phyloP scores from a whole-genome alignment of 2,113 vertebrate species.

The Andinoacara biseriatus region DNA sequence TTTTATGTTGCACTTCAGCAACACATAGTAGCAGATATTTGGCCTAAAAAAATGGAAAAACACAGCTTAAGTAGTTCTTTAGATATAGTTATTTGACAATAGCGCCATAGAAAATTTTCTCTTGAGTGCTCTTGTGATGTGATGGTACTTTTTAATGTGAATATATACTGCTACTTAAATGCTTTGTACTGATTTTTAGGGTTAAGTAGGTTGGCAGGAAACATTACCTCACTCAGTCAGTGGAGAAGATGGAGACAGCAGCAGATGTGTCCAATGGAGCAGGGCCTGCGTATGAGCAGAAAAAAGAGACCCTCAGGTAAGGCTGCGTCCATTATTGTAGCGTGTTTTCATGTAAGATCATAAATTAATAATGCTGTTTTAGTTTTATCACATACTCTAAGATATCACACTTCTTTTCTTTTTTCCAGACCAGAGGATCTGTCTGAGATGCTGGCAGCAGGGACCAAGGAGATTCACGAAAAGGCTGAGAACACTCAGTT shows the following conservation, averaged over 20 bases:
- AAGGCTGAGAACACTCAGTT: slow-evolving; percentile 93
- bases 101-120: neutral
- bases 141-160: neutral
- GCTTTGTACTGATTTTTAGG: neutral
- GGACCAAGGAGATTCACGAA: slow-evolving; percentile 93
- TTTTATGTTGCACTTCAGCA: too few relatives aligned
- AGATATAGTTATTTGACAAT: too few relatives aligned
- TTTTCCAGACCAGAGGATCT: slow-evolving; percentile 86
- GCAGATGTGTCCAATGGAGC: slow-evolving; percentile 58
- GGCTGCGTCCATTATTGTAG: neutral
- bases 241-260: slow-evolving; percentile 64
- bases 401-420: neutral
- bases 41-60: neutral
- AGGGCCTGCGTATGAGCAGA: slow-evolving; percentile 51
- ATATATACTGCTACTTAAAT: neutral
- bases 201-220: neutral
- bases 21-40: neutral
- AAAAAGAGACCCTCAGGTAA: slow-evolving; percentile 65
- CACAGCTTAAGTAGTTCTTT: neutral
- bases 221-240: slow-evolving; percentile 33
- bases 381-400: neutral
- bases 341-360: neutral
- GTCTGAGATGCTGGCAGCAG: slow-evolving; percentile 92
- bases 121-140: slow-evolving; percentile 4
- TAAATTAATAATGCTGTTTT: neutral